Evolutionary conservation across 2,888 invertebrate species (phyloP).

Genomic region (Drosophila affinis): DNA sequence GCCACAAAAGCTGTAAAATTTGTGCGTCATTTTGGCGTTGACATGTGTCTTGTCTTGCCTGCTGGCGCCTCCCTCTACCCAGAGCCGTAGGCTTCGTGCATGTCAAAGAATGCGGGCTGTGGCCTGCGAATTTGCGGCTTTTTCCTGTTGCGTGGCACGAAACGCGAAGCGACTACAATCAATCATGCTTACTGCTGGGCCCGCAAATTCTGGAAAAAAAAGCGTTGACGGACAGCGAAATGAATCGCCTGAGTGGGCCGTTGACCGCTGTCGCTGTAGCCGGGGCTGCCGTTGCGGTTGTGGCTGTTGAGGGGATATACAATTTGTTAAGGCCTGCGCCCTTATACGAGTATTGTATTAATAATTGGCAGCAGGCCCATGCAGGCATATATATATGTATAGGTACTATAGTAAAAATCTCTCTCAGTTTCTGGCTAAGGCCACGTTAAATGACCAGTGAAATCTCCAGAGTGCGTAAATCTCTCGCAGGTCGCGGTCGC

Average conservation of each 20-base stretch:
- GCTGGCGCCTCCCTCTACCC: conserved; percentile 3
- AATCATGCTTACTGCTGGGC: conserved; percentile 64
- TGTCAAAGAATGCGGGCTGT: conserved; percentile 11
- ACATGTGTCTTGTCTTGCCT: conserved; percentile 59
- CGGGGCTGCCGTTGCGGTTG: conserved; percentile 4
- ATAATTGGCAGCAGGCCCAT: not conserved
- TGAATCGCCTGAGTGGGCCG: conserved; percentile 27
- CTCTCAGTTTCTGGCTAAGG: not conserved
- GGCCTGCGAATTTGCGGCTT: conserved; percentile 25
- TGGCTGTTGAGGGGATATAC: not conserved
- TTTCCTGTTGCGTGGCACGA: conserved; percentile 36
- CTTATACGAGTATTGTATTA: not conserved
- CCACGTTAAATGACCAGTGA: conserved; percentile 7
- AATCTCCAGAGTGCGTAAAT: conserved; percentile 4
- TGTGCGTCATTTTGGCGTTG: conserved; percentile 60
- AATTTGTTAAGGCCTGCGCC: not conserved
- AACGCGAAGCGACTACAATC: conserved; percentile 64
- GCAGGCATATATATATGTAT: no score
- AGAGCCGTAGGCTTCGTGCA: conserved; percentile 20
- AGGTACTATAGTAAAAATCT: no score
- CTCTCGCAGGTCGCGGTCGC: not conserved
- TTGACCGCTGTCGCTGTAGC: not conserved
- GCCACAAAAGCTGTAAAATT: conserved; percentile 58
- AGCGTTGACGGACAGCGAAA: conserved; percentile 43
- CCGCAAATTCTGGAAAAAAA: conserved; percentile 53